Evolutionary conservation across 2,888 invertebrate species (phyloP).

Genomic region (Tethea ocularis): DNA sequence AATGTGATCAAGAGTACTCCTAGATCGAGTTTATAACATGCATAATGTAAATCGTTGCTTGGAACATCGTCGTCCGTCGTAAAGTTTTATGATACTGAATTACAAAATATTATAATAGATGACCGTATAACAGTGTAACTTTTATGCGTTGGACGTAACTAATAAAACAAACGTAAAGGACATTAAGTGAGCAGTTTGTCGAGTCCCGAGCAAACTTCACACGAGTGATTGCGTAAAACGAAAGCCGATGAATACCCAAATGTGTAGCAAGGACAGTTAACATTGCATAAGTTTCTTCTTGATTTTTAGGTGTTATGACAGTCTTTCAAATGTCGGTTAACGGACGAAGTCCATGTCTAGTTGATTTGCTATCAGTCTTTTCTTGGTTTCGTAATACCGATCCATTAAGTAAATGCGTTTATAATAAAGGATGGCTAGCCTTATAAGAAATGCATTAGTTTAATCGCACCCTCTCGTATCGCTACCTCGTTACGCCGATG

Average conservation of each 20-base stretch:
- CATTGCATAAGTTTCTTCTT: constrained; percentile 6
- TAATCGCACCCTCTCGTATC: constrained; percentile 52
- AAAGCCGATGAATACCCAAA: constrained; percentile 40
- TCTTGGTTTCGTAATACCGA: constrained; percentile 33
- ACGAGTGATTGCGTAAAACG: constrained; percentile 51
- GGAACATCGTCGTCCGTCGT: constrained; percentile 15
- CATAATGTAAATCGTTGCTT: constrained; percentile 11
- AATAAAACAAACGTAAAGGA: constrained; percentile 46
- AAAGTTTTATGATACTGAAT: constrained; percentile 26
- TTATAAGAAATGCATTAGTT: constrained; percentile 67
- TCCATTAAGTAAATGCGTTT: constrained; percentile 69
- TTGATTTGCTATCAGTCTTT: constrained; percentile 7
- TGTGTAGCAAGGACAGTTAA: constrained; percentile 57
- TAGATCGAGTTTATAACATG: constrained; percentile 25
- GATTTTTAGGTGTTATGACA: not conserved
- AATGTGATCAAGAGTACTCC: constrained; percentile 10
- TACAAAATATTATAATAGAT: constrained; percentile 46
- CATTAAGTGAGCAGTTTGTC: constrained; percentile 29
- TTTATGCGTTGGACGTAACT: constrained; percentile 43
- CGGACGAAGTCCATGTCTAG: constrained; percentile 20
- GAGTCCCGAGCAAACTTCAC: constrained; percentile 40
- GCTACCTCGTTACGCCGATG: constrained; percentile 60
- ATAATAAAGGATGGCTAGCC: constrained; percentile 61
- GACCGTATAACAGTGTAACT: constrained; percentile 28
- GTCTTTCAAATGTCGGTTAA: constrained; percentile 11